A percentile compares a stretch with the other conserved stretches of the same genome.
Conservation (phyloP, 2,888 invertebrate genomes). For the Tipula helvola region DNA sequence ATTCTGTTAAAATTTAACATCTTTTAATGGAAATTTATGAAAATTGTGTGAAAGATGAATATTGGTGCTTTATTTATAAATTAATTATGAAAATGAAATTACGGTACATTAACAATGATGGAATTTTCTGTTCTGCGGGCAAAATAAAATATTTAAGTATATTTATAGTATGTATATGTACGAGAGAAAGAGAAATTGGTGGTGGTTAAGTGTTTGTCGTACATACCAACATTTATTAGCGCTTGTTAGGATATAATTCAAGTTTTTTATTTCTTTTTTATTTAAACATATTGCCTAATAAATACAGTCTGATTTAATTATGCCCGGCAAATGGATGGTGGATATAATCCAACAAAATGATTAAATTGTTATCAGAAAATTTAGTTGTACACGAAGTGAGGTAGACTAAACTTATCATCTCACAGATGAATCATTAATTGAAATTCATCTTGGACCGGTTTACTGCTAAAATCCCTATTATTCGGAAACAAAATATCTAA, state of each 20-base stretch:
- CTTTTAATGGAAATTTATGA: not conserved
- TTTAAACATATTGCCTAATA: not conserved
- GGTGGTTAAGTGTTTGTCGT: not conserved
- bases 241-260: not conserved
- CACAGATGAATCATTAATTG: too few relatives aligned
- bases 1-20: not conserved
- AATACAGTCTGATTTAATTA: not conserved
- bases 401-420: too few relatives aligned
- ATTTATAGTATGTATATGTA: too few relatives aligned
- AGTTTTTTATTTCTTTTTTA: not conserved
- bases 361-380: too few relatives aligned
- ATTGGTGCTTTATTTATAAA: conserved; percentile 4
- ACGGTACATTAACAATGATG: not conserved
- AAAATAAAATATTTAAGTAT: not conserved
- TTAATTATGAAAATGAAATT: conserved; percentile 4
- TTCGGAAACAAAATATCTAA: too few relatives aligned
- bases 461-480: too few relatives aligned
- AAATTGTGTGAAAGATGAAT: not conserved
- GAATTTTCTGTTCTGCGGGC: not conserved
- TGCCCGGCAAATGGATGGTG: too few relatives aligned
- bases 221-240: not conserved
- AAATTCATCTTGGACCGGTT: too few relatives aligned
- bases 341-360: too few relatives aligned
- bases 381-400: too few relatives aligned
- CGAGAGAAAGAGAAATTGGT: not conserved